Evolutionary conservation across 2,888 invertebrate genomes (phyloP), one percentile per base, ranked within the genome.

Genomic region (Cataglyphis altisquamis): DNA sequence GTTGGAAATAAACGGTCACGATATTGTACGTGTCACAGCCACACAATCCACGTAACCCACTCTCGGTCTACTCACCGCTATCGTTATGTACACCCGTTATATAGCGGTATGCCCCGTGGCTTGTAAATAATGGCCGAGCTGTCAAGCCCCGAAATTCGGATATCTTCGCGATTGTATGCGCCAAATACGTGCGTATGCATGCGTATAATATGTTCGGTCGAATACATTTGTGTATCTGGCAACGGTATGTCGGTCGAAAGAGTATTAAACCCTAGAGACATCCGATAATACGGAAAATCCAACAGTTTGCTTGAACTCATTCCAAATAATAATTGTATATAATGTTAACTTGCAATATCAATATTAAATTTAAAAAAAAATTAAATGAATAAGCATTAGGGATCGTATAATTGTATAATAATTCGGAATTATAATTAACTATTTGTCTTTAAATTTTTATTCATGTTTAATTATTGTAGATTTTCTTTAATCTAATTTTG

Each of bases 51-150:
- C 25, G 25, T 55, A 52, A 70, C 45, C 41, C 48, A 60, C 39
- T 68, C 45, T 70, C 41, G 45, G 48, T 70, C 60, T 32, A 32
- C 45, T 45, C n/a, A 68, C 68, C 57, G 52, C 36, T 39, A 55
- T 66, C 52, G 55, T 67, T 77, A 45, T 45, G 36, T 70, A 80
- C 60, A 80, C 60, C 62, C 74, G 62, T 29, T 74, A 74, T 62
- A 62, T 74, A 39, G 39, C 25, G 25, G 74, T 60, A 9, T 60
- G 57, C 70, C 70, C 60, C 45, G 45, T 60, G 45, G 70, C 45
- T 48, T 80, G 78, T 80, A 80, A 80, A 80, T 80, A 80, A 80
- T 70, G 60, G 78, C 45, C 70, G 72, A 70, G 60, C 60, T 72
- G 78, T 80, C 78, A 80, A 70, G 29, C 45, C 18, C 45, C 48